These are phyloP conservation scores for Bos javanicus DNA, from an alignment of 2,113 vertebrate genomes.

Conservation along the genomic window DNA sequence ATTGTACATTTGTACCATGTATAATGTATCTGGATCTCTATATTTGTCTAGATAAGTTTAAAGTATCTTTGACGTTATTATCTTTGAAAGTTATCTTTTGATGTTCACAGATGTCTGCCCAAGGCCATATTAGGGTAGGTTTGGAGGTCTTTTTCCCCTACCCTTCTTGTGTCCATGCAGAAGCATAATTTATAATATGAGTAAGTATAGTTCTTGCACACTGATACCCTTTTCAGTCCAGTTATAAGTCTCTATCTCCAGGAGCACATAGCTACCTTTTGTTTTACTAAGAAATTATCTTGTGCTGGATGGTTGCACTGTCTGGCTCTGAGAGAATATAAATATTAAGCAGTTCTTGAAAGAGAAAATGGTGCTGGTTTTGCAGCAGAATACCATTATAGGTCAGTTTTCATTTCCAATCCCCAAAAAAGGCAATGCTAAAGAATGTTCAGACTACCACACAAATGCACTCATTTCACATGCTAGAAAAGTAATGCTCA, in stretches of 20 bases:
- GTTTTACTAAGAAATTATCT: neutral
- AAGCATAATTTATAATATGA: neutral
- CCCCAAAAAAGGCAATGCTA: neutral
- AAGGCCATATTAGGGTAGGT: neutral
- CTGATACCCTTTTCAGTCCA: neutral
- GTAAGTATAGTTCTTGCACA: neutral
- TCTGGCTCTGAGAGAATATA: neutral
- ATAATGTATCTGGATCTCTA: neutral
- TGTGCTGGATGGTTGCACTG: neutral
- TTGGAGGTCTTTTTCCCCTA: neutral
- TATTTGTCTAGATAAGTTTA: constrained; percentile 35
- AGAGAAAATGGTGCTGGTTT: neutral
- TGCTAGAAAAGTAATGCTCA: neutral
- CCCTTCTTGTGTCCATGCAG: neutral
- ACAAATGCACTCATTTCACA: neutral
- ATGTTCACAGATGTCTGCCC: constrained; percentile 2
- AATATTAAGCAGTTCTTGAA: neutral
- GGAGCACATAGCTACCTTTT: neutral
- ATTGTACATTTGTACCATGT: neutral
- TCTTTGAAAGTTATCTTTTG: constrained; percentile 11
- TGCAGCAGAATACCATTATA: neutral
- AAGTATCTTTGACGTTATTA: constrained; percentile 3
- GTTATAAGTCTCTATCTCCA: neutral
- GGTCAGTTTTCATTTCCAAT: neutral
- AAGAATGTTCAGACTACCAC: neutral